Evolutionary conservation across 2,797 vertebrate species (phyloP).

Genomic region (Iguana delicatissima): DNA sequence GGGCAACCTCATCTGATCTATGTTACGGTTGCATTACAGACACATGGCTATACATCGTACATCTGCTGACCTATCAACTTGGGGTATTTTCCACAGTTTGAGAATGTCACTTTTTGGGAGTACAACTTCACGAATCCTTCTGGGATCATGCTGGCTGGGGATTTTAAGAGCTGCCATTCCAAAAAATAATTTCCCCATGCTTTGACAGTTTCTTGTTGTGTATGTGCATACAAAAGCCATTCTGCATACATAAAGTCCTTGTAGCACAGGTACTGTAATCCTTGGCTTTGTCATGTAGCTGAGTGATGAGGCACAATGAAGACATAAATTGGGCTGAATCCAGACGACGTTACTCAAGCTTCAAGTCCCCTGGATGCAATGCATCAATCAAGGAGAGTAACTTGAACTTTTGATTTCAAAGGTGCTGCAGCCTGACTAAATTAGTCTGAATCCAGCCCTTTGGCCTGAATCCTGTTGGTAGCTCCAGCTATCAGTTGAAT

Average conservation of each 20-base stretch:
- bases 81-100: background rate
- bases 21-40: background rate
- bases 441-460: background rate
- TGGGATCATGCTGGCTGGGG: background rate
- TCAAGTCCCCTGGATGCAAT: background rate
- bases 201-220: background rate
- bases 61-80: background rate
- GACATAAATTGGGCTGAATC: background rate
- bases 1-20: background rate
- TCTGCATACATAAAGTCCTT: background rate
- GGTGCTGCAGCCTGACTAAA: background rate
- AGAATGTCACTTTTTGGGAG: background rate
- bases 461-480: too few relatives aligned
- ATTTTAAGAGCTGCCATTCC: background rate
- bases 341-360: background rate
- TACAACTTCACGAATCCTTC: background rate
- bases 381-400: background rate
- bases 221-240: background rate
- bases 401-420: background rate
- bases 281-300: conserved; percentile 7
- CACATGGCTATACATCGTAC: background rate
- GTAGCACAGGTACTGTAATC: background rate
- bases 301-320: conserved; percentile 31
- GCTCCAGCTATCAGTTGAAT: too few relatives aligned
- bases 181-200: background rate